Evolutionary conservation across 2,797 vertebrate species (phyloP).

Genomic region (Pterois miles): DNA sequence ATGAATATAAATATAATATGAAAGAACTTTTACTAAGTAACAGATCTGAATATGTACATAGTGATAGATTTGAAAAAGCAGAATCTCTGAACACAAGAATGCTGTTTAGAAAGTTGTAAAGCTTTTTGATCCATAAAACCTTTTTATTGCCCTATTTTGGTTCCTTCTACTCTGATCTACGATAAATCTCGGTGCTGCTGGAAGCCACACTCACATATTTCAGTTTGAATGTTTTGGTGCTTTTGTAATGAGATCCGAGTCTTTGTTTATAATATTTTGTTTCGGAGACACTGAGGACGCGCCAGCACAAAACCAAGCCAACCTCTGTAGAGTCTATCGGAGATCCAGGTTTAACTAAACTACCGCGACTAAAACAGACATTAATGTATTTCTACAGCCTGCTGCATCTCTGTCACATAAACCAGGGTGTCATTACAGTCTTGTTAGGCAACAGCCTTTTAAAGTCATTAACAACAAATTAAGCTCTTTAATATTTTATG

Average conservation of each 20-base stretch:
- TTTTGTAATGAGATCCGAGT: constrained; percentile 37
- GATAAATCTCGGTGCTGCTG: constrained; percentile 55
- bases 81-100: not conserved
- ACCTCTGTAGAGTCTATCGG: constrained; percentile 13
- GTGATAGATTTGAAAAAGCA: not conserved
- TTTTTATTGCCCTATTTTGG: constrained; percentile 26
- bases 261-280: constrained; percentile 64
- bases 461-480: constrained; percentile 14
- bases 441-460: not conserved
- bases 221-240: constrained; percentile 51
- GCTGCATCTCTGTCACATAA: constrained; percentile 15
- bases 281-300: constrained; percentile 16
- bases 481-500: not conserved
- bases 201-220: constrained; percentile 42
- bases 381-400: constrained; percentile 10
- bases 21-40: not conserved
- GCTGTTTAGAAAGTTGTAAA: constrained; percentile 20
- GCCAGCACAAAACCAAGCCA: not conserved
- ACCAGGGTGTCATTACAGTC: constrained; percentile 14
- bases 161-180: constrained; percentile 36
- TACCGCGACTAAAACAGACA: not conserved
- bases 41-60: not conserved
- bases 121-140: constrained; percentile 15
- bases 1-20: no score
- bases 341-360: not conserved